Evolutionary conservation across 2,888 invertebrate species (phyloP).

Genomic region (Autographa pulchrina): DNA sequence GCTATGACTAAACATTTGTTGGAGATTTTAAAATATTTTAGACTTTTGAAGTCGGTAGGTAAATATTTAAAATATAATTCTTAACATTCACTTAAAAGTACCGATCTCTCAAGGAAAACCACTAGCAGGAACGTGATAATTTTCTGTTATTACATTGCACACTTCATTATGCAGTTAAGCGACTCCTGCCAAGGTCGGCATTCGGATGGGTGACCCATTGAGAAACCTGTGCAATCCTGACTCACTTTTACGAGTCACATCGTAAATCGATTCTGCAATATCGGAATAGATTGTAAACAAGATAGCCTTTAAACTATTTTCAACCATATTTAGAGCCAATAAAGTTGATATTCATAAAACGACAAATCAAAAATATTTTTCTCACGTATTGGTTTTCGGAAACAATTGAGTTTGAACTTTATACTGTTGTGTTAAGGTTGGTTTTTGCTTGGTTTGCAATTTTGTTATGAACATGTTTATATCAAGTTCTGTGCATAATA

Average conservation of each 20-base stretch:
- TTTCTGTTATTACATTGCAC: slow-evolving; percentile 27
- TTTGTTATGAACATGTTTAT: slow-evolving; percentile 3
- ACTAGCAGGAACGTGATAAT: slow-evolving; percentile 19
- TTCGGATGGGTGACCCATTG: slow-evolving; percentile 56
- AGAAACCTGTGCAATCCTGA: slow-evolving; percentile 43
- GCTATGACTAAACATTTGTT: too few species aligned
- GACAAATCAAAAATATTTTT: background rate
- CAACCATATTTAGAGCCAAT: background rate
- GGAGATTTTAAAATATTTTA: too few species aligned
- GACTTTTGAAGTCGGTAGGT: background rate
- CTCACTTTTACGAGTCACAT: slow-evolving; percentile 36
- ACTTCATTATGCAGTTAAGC: slow-evolving; percentile 33
- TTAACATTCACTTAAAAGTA: background rate
- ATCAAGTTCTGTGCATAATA: slow-evolving; percentile 4
- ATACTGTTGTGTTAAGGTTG: background rate
- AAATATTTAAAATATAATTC: background rate
- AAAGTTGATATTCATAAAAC: background rate
- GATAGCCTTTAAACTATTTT: slow-evolving; percentile 10
- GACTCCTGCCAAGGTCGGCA: slow-evolving; percentile 52
- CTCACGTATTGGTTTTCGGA: background rate
- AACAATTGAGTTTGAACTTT: slow-evolving; percentile 8
- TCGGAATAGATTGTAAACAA: slow-evolving; percentile 38
- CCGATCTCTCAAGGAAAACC: slow-evolving; percentile 24
- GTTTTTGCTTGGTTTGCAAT: background rate
- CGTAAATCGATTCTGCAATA: slow-evolving; percentile 48